Evolutionary conservation across 2,888 invertebrate species (phyloP), one percentile per base, ranked within the genome.

Genomic region (Tanytarsus gracilentus): DNA sequence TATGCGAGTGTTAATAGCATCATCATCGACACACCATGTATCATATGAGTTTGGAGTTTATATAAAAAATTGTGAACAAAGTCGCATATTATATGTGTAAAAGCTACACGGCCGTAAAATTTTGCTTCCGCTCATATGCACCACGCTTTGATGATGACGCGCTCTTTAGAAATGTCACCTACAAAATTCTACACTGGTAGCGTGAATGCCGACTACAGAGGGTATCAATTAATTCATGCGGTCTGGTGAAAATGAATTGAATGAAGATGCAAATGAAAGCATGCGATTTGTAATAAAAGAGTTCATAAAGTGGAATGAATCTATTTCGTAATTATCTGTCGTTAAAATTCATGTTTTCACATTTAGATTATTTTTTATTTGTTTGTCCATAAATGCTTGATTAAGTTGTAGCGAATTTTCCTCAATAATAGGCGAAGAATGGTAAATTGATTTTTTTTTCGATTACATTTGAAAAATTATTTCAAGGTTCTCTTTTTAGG

Each of bases 101-200:
- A 23, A 55, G 39, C 23, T 29, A 58, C 58, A 48, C 27, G 58
- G 44, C 48, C 58, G 48, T 58, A 58, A 58, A 56, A 58, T 58
- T 58, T 29, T 58, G 29, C 39, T 16, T 58, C 58, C 58, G 58
- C 44, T 27, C 29, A 48, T 30, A 23, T 36, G 36, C 3, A 14
- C 16, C n/a, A 14, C 16, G n/a, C 44, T 44, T 11, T 44, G 44
- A 16, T 23, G 18, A n/a, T n/a, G n/a, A n/a, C n/a, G n/a, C n/a
- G n/a, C n/a, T n/a, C n/a, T n/a, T n/a, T n/a, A n/a, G n/a, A n/a
- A n/a, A n/a, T n/a, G n/a, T n/a, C n/a, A n/a, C n/a, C n/a, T n/a
- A n/a, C n/a, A n/a, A n/a, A n/a, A n/a, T 33, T 33, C 33, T 33
- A 33, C 14, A 2, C 33, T 14, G n/a, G 33, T 14, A 14, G 33